Evolutionary conservation across 2,797 vertebrate genomes (phyloP).

Genomic region (Echeneis naucrates): DNA sequence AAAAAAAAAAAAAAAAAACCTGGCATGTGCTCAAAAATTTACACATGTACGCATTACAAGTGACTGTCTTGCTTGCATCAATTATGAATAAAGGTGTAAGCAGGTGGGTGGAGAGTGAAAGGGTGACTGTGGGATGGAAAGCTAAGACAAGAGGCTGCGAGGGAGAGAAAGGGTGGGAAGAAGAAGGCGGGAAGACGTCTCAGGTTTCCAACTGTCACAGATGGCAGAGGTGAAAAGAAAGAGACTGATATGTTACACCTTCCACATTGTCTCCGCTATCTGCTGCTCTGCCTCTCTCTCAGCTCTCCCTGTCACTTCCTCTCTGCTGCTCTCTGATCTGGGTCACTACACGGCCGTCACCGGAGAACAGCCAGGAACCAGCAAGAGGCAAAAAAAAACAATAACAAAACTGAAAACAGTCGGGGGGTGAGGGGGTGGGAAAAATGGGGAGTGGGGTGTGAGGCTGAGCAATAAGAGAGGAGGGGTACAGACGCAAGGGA

Average conservation of each 20-base stretch:
- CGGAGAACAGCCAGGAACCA: constrained; percentile 49
- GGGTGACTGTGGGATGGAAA: constrained; percentile 62
- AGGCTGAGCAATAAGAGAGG: not conserved
- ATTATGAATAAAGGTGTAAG: constrained; percentile 85
- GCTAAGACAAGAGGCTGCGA: constrained; percentile 56
- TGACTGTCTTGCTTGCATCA: constrained; percentile 67
- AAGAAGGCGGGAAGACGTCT: constrained; percentile 70
- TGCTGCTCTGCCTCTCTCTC: constrained; percentile 49
- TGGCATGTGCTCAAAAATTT: constrained; percentile 52
- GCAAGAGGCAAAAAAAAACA: too few relatives aligned
- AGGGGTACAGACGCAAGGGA: not conserved
- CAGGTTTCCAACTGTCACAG: constrained; percentile 84
- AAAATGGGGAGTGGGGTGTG: constrained; percentile 14
- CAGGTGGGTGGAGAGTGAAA: constrained; percentile 54
- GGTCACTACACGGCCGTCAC: constrained; percentile 71
- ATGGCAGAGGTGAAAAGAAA: constrained; percentile 84
- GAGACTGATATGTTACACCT: constrained; percentile 78
- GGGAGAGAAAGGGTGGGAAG: constrained; percentile 52
- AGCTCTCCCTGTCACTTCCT: constrained; percentile 56
- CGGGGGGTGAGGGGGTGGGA: constrained; percentile 16
- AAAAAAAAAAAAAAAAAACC: constrained; percentile 8
- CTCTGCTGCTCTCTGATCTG: constrained; percentile 74
- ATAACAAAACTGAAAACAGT: too few relatives aligned
- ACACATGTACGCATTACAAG: constrained; percentile 55
- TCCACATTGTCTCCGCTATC: constrained; percentile 72